Conservation (phyloP, 1,140 invertebrate species). For the Ylistrum balloti region DNA sequence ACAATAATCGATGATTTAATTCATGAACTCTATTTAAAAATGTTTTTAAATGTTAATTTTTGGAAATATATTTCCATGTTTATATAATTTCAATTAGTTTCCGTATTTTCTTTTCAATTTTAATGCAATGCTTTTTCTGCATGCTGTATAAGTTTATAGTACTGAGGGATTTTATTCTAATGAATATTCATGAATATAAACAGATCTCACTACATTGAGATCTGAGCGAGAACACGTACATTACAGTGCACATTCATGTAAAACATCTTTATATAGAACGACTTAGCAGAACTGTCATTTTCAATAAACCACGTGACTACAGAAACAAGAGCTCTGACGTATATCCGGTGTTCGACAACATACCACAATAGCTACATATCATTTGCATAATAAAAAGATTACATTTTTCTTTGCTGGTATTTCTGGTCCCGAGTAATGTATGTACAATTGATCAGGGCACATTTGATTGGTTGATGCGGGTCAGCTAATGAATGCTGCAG, state of each 20-base stretch:
- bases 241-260: background rate
- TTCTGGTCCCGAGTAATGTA: conserved; percentile 32
- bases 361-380: conserved; percentile 7
- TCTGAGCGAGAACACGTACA: background rate
- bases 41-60: no score
- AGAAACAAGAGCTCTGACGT: conserved; percentile 14
- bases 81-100: no score
- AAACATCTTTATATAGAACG: background rate
- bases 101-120: no score
- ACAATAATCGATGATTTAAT: background rate
- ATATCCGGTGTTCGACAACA: background rate
- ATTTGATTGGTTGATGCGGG: background rate
- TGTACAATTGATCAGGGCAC: background rate
- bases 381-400: conserved; percentile 28
- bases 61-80: no score
- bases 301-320: conserved; percentile 32
- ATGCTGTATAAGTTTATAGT: no score
- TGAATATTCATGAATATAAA: background rate
- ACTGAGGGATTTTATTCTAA: no score
- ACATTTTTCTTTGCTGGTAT: conserved; percentile 9
- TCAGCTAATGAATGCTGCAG: background rate
- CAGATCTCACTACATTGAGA: background rate
- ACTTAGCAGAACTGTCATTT: background rate
- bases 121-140: no score
- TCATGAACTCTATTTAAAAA: no score